These are phyloP conservation scores for Cydia splendana DNA, from an alignment of 1,140 invertebrate genomes.

Conservation along the genomic window DNA sequence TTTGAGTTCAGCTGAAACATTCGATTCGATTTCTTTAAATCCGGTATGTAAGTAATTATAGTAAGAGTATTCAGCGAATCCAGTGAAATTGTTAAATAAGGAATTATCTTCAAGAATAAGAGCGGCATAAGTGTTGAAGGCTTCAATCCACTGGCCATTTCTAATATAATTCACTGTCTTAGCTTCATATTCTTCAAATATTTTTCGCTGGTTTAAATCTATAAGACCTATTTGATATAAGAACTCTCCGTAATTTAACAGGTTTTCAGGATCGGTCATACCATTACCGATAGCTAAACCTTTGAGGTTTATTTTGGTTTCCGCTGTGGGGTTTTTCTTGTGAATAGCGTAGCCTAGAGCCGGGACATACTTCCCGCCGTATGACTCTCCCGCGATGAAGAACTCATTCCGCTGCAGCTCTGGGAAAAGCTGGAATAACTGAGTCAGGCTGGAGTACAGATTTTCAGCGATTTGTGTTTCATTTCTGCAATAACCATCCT, in stretches of 20 bases:
- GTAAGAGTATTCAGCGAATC: constrained; percentile 83
- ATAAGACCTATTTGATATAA: constrained; percentile 90
- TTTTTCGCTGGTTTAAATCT: constrained; percentile 82
- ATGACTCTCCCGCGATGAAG: constrained; percentile 92
- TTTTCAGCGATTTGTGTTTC: constrained; percentile 85
- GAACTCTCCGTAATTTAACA: constrained; percentile 89
- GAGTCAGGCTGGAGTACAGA: constrained; percentile 83
- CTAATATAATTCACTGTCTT: constrained; percentile 82
- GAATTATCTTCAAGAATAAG: constrained; percentile 85
- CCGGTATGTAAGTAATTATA: constrained; percentile 87
- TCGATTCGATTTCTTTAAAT: constrained; percentile 60
- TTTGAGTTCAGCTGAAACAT: constrained; percentile 69
- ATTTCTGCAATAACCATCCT: constrained; percentile 83
- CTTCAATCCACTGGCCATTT: constrained; percentile 82
- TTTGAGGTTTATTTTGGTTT: constrained; percentile 83
- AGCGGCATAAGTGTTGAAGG: constrained; percentile 87
- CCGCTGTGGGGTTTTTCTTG: constrained; percentile 77
- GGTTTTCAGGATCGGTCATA: constrained; percentile 89
- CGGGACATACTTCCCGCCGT: constrained; percentile 92
- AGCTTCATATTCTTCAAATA: constrained; percentile 83
- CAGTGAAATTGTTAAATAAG: constrained; percentile 89
- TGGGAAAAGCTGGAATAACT: constrained; percentile 88
- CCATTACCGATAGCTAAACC: constrained; percentile 93
- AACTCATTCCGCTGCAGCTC: constrained; percentile 84
- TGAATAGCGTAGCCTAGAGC: constrained; percentile 89